Conservation (phyloP, 2,888 invertebrate genomes). For the Scaeva pyrastri region DNA sequence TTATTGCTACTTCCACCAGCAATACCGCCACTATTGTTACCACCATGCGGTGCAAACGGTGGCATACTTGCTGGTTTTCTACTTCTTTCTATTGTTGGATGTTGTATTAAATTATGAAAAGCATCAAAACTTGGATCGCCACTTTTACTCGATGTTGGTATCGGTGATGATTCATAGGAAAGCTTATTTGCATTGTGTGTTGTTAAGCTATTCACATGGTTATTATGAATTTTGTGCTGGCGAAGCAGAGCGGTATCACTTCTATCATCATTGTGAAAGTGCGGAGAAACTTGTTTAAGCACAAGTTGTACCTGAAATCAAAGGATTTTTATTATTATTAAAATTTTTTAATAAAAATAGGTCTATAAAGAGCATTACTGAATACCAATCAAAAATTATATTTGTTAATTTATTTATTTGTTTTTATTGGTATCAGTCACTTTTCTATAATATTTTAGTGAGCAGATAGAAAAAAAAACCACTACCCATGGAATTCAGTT, state of each 20-base stretch:
- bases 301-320: conserved; percentile 79
- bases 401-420: no score
- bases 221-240: conserved; percentile 64
- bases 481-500: no score
- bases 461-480: no score
- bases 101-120: conserved; percentile 62
- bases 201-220: conserved; percentile 43
- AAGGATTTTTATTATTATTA: neutral
- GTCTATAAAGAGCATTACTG: no score
- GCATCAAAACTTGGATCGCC: conserved; percentile 68
- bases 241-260: conserved; percentile 68
- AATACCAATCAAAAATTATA: no score
- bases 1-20: conserved; percentile 59
- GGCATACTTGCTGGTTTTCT: conserved; percentile 65
- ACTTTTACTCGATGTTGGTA: conserved; percentile 74
- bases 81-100: conserved; percentile 48
- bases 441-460: no score
- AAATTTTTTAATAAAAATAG: no score
- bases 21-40: conserved; percentile 40
- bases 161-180: conserved; percentile 36
- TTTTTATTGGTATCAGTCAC: no score
- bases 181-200: conserved; percentile 58
- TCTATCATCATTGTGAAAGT: conserved; percentile 56
- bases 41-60: conserved; percentile 25
- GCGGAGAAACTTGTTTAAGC: conserved; percentile 64